phyloP scores from a whole-genome alignment of 2,797 vertebrate species.

The Pseudomugil gertrudae region DNA sequence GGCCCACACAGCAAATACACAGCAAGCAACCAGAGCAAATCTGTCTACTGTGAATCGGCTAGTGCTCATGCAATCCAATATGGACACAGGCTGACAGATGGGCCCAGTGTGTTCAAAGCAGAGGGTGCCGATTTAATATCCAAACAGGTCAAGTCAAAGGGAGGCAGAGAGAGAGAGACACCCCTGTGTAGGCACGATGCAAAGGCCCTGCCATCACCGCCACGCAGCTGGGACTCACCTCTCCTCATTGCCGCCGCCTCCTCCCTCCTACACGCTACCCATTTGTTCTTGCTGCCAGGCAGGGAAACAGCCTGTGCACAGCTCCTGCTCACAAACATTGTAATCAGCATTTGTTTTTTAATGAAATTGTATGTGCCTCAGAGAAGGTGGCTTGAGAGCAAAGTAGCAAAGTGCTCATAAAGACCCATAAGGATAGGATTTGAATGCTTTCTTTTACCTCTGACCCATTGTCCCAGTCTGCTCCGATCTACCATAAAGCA shows the following conservation, averaged over 20 bases:
- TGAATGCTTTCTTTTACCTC: slow-evolving; percentile 66
- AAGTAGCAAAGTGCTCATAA: slow-evolving; percentile 44
- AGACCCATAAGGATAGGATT: slow-evolving; percentile 49
- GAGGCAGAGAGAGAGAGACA: slow-evolving; percentile 63
- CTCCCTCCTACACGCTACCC: slow-evolving; percentile 49
- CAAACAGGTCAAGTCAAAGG: slow-evolving; percentile 83
- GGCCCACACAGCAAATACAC: slow-evolving; percentile 24
- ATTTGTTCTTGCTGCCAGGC: slow-evolving; percentile 73
- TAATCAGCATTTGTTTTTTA: slow-evolving; percentile 74
- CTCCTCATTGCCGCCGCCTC: slow-evolving; percentile 12
- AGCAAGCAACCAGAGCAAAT: slow-evolving; percentile 70
- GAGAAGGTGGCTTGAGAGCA: slow-evolving; percentile 49
- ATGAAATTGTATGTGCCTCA: slow-evolving; percentile 71
- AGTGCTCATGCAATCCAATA: slow-evolving; percentile 83
- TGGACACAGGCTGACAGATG: slow-evolving; percentile 83
- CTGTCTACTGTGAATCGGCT: slow-evolving; percentile 79
- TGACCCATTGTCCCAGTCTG: slow-evolving; percentile 65
- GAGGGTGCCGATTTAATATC: slow-evolving; percentile 81
- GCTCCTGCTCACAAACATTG: slow-evolving; percentile 60
- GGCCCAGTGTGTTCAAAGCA: slow-evolving; percentile 84
- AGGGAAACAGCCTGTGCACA: slow-evolving; percentile 57
- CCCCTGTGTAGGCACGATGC: slow-evolving; percentile 69
- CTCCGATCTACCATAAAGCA: slow-evolving; percentile 51
- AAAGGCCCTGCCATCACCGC: slow-evolving; percentile 79
- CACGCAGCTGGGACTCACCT: slow-evolving; percentile 82